Conservation (phyloP, 2,113 vertebrate species). For the Etheostoma spectabile region DNA sequence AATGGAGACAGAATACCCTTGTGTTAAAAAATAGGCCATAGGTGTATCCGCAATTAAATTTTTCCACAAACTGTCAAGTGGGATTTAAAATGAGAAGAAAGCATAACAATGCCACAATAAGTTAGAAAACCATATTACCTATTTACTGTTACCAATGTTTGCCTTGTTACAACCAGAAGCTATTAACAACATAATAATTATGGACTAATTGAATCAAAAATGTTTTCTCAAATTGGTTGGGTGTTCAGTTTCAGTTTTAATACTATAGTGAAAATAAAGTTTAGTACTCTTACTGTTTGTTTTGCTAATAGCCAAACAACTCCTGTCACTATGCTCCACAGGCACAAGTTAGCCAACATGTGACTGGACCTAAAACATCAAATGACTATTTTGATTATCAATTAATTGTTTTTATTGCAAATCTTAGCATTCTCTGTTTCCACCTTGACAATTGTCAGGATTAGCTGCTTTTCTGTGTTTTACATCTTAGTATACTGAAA, state of each 20-base stretch:
- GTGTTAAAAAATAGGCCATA: constrained; percentile 67
- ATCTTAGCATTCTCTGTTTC: not conserved
- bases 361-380: not conserved
- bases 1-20: constrained; percentile 76
- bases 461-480: not conserved
- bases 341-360: not conserved
- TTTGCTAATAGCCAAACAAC: not conserved
- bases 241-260: not conserved
- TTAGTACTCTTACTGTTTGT: not conserved
- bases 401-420: not conserved
- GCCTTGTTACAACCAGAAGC: constrained; percentile 23
- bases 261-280: not conserved
- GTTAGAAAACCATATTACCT: constrained; percentile 2
- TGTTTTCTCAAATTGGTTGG: not conserved
- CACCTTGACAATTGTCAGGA: not conserved
- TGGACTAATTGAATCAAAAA: not conserved
- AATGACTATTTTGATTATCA: not conserved
- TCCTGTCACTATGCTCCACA: not conserved
- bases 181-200: not conserved
- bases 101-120: constrained; percentile 35
- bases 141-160: not conserved
- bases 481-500: no score
- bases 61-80: constrained; percentile 67
- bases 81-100: constrained; percentile 62
- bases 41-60: constrained; percentile 77